Evolutionary conservation across 2,113 vertebrate genomes (phyloP), one percentile per base, ranked within the genome.

Genomic region (Varanus salvator): DNA sequence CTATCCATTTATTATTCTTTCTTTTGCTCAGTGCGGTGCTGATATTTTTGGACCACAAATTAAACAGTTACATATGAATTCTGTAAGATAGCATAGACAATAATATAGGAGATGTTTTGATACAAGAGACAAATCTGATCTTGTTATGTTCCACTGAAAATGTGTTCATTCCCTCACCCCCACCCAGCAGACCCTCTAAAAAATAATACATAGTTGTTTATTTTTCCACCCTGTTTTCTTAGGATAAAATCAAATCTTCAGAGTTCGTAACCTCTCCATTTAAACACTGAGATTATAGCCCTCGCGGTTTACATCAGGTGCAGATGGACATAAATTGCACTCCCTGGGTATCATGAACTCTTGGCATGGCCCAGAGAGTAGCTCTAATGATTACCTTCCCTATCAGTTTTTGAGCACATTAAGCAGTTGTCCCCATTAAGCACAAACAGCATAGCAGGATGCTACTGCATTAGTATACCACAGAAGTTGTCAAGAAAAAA

Each of bases 1-100:
- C 68, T 69, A 19, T 91, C 87, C 85, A 75, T 90, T 95, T 93
- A 86, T 68, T 94, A 89, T 91, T 94, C 87, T 90, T 94, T 66
- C 76, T 85, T 71, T 91, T 82, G 19, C n/a, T 88, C 88, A 78
- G 78, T 87, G 15, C 84, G 23, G 34, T 92, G 81, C 91, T 81
- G 34, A 68, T 27, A 21, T 88, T 87, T 78, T 84, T 52, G 23
- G 54, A 85, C 12, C 60, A 38, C 4, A 23, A 93, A 85, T 87
- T 89, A 82, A 92, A 90, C 2, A 76, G 25, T 87, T 93, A 90
- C 80, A 89, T 0, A 0, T 76, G 84, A 92, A 44, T 76, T 93
- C 89, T 2, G 0, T 57, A 90, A 94, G 19, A 92, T 52, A 93
- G 27, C 27, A 69, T 7, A 92, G 23, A 89, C 2, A 88, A 90